Conservation (phyloP, 1,140 invertebrate species). For the Lepidotrigona ventralis region DNA sequence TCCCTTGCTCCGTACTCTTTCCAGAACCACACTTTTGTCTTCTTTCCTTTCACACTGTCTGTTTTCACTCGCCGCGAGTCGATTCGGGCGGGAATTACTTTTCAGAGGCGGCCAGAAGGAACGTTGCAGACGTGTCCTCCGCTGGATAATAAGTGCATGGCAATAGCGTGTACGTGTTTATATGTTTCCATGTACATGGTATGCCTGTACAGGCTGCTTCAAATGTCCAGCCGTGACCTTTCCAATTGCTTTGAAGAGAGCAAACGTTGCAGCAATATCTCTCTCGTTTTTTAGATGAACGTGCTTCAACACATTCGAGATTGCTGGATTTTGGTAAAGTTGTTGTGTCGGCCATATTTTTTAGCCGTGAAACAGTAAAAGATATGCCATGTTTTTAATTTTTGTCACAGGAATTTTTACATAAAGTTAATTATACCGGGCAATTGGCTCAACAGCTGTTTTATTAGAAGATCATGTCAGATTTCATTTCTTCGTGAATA, state of each 20-base stretch:
- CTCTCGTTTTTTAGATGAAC: too few relatives aligned
- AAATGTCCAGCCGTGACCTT: neutral
- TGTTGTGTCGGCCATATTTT: too few relatives aligned
- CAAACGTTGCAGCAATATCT: neutral
- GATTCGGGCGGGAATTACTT: conserved; percentile 50
- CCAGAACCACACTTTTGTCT: neutral
- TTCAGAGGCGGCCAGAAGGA: conserved; percentile 48
- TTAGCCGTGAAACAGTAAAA: too few relatives aligned
- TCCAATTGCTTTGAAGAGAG: neutral
- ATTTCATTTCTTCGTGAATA: too few relatives aligned
- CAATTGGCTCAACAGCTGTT: too few relatives aligned
- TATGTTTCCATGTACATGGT: neutral
- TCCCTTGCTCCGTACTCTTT: too few relatives aligned
- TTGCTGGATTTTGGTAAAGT: too few relatives aligned
- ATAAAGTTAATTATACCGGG: too few relatives aligned
- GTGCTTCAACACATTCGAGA: too few relatives aligned
- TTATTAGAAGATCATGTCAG: too few relatives aligned
- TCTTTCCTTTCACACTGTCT: neutral
- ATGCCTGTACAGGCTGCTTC: neutral
- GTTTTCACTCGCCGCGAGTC: conserved; percentile 15
- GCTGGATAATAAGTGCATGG: conserved; percentile 8
- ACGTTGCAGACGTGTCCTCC: conserved; percentile 23
- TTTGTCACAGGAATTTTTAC: too few relatives aligned
- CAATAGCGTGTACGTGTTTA: neutral
- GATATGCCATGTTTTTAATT: too few relatives aligned